These are phyloP conservation scores for Steromphala cineraria DNA, from an alignment of 2,888 invertebrate genomes.

Conservation along the genomic window DNA sequence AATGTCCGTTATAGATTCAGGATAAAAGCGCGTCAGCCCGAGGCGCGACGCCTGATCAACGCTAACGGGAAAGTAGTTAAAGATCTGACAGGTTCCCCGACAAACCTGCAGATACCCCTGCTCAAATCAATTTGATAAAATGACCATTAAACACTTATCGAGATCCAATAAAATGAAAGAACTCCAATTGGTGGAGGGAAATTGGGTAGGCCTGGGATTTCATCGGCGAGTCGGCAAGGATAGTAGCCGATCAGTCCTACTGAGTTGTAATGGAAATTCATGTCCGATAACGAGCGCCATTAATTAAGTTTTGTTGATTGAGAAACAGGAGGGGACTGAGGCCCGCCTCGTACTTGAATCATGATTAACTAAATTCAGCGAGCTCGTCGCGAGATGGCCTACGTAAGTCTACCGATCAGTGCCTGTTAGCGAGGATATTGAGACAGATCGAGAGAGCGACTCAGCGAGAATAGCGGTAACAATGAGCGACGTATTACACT, in stretches of 20 bases:
- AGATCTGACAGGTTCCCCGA: slow-evolving; percentile 16
- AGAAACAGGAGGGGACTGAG: slow-evolving; percentile 11
- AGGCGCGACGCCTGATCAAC: slow-evolving; percentile 16
- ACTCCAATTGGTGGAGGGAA: slow-evolving; percentile 7
- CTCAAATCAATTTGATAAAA: slow-evolving; percentile 6
- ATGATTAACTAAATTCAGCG: neutral
- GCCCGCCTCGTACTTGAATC: slow-evolving; percentile 1
- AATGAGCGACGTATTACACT: neutral
- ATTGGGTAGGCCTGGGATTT: slow-evolving; percentile 26
- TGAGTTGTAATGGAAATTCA: slow-evolving; percentile 32
- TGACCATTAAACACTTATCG: slow-evolving; percentile 30
- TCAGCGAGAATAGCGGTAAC: neutral
- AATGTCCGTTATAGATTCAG: slow-evolving; percentile 7
- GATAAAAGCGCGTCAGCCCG: slow-evolving; percentile 15
- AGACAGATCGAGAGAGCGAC: neutral
- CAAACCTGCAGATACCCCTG: slow-evolving; percentile 10
- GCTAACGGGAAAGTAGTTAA: slow-evolving; percentile 16
- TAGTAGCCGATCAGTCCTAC: slow-evolving; percentile 8
- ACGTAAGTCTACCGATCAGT: neutral
- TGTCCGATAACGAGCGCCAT: slow-evolving; percentile 31
- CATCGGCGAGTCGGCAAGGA: neutral
- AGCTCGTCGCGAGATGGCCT: neutral
- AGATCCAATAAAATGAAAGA: slow-evolving; percentile 19
- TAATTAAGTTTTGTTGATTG: slow-evolving; percentile 37
- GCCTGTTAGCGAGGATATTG: neutral